phyloP scores from a whole-genome alignment of 2,113 vertebrate genomes.

The Odocoileus virginianus region DNA sequence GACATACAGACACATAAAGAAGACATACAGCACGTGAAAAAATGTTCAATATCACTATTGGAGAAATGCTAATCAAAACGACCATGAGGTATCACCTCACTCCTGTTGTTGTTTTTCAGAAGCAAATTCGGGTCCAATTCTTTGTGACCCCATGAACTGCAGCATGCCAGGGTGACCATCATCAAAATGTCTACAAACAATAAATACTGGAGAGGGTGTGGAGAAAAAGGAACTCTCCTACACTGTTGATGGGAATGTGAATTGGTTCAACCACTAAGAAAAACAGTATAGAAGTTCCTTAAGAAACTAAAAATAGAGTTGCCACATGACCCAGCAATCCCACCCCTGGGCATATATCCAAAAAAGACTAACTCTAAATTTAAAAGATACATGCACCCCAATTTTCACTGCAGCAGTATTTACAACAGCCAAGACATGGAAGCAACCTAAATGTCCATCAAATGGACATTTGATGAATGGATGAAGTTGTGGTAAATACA shows the following conservation, averaged over 20 bases:
- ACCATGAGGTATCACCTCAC: background rate
- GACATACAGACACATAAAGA: background rate
- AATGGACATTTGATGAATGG: background rate
- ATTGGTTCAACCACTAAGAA: background rate
- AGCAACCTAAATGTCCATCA: background rate
- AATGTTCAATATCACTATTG: background rate
- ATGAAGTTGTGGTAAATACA: background rate
- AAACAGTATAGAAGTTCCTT: background rate
- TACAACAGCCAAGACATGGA: background rate
- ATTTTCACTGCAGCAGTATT: background rate
- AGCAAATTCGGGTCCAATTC: background rate
- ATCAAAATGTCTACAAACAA: background rate
- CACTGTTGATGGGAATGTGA: background rate
- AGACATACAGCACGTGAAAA: background rate
- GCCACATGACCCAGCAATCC: background rate
- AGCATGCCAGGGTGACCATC: background rate
- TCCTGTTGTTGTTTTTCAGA: background rate
- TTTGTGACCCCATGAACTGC: background rate
- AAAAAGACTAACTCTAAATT: background rate
- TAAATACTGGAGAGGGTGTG: background rate
- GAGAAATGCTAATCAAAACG: background rate
- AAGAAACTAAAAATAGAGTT: background rate
- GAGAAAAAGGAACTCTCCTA: background rate
- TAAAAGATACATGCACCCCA: background rate
- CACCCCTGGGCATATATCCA: background rate